These are phyloP conservation scores for Agrotis clavis DNA, from an alignment of 2,888 invertebrate species.

Conservation along the genomic window DNA sequence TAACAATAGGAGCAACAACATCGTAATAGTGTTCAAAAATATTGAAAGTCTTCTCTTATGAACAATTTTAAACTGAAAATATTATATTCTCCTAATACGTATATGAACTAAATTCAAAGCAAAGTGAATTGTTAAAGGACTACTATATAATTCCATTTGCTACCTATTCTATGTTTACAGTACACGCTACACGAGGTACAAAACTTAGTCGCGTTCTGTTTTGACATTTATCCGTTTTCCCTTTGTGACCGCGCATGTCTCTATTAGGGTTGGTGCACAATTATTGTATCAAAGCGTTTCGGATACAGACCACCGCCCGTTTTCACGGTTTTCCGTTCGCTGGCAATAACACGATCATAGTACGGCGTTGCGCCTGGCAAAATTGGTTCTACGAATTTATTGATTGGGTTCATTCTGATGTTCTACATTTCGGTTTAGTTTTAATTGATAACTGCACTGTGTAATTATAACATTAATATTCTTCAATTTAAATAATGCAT, in stretches of 20 bases:
- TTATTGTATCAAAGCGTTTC: conserved; percentile 71
- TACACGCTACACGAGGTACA: conserved; percentile 52
- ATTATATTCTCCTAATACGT: not conserved
- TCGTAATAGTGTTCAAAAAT: not conserved
- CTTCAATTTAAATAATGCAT: too few species aligned
- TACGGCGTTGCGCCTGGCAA: conserved; percentile 26
- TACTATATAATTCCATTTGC: conserved; percentile 25
- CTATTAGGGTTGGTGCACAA: conserved; percentile 71
- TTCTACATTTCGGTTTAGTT: not conserved
- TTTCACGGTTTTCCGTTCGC: conserved; percentile 57
- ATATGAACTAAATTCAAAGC: not conserved
- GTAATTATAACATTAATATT: not conserved
- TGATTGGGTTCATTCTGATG: conserved; percentile 29
- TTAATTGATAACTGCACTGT: not conserved
- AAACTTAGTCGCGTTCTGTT: conserved; percentile 65
- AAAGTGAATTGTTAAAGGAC: conserved; percentile 21
- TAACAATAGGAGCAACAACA: not conserved
- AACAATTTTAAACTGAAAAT: not conserved
- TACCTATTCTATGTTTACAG: conserved; percentile 33
- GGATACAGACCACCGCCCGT: conserved; percentile 45
- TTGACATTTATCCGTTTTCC: conserved; percentile 77
- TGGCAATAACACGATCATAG: conserved; percentile 47
- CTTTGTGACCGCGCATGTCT: conserved; percentile 68
- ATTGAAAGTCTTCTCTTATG: too few species aligned
- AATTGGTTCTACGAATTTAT: conserved; percentile 43